Evolutionary conservation across 2,888 invertebrate species (phyloP), one percentile per base, ranked within the genome.

Genomic region (Pheosia tremula): DNA sequence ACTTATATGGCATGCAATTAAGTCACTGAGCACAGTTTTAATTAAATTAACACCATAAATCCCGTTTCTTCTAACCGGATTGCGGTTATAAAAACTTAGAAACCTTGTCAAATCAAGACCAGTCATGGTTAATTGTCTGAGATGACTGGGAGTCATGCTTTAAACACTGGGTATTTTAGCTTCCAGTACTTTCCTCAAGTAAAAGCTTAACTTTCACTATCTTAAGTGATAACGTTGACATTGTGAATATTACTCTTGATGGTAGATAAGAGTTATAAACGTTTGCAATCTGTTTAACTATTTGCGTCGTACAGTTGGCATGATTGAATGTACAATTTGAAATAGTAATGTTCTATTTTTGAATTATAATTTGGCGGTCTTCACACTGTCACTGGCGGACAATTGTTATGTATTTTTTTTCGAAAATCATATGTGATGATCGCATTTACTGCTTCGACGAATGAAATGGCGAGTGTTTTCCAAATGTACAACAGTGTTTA

Each of bases 201-300:
- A 67, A 74, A 69, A 72, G 67, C 67, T 37, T 61, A n/a, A 61
- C 72, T 72, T 71, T 74, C 72, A 63, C 74, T 68, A 36, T 55
- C 24, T 58, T 56, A 38, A 43, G 58, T 66, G 54, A 60, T 66
- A 68, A 67, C 58, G 59, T 50, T 50, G 56, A 61, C 56, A 58
- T 37, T 56, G 61, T 62, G 52, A 62, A 67, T 61, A 63, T 64
- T 68, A 24, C 24, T 24, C 24, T 58, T 53, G 38, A 41, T 43
- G 13, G 45, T 54, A 49, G 43, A 49, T 57, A 52, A 53, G 37
- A 55, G 50, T 24, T 50, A 24, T 43, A 43, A 43, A 24, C 24
- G 43, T 8, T 43, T 43, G 9, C 1, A 8, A 43, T 8, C 43
- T 43, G 43, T 43, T 43, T 43, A 1, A 8, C 8, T 43, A 43